Percentiles rank a stretch among this genome's conserved stretches.
Evolutionary conservation across 2,113 vertebrate species (phyloP).

Genomic region (Clarias magur): DNA sequence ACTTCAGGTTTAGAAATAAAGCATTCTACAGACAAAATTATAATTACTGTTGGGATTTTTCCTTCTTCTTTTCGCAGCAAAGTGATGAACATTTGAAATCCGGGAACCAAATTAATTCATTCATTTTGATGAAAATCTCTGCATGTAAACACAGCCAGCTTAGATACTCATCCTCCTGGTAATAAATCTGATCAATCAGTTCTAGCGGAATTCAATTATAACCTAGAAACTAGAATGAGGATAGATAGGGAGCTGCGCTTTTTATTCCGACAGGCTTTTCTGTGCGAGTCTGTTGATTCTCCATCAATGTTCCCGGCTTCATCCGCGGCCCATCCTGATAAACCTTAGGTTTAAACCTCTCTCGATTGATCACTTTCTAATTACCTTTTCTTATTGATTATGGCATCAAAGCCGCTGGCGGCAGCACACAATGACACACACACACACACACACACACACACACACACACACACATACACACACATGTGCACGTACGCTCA

Average conservation of each 20-base stretch:
- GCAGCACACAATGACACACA: background rate
- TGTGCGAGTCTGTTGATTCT: background rate
- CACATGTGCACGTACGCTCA: background rate
- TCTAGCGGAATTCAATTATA: background rate
- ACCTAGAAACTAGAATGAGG: background rate
- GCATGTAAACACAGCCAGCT: background rate
- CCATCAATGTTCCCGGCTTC: slow-evolving; percentile 40
- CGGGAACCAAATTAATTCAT: background rate
- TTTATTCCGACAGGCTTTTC: background rate
- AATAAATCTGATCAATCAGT: background rate
- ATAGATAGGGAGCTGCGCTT: background rate
- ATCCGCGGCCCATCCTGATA: slow-evolving; percentile 45
- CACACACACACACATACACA: slow-evolving; percentile 21
- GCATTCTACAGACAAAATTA: background rate
- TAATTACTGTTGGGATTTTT: background rate
- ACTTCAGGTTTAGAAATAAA: background rate
- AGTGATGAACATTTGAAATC: background rate
- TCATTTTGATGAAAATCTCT: background rate
- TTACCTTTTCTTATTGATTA: slow-evolving; percentile 58
- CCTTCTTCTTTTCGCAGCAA: background rate
- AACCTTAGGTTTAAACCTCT: slow-evolving; percentile 42
- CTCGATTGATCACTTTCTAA: slow-evolving; percentile 55
- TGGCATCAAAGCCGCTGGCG: slow-evolving; percentile 33
- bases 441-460: slow-evolving; percentile 30
- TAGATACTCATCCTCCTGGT: background rate